Evolutionary conservation across 2,797 vertebrate species (phyloP).

Genomic region (Todus mexicanus): DNA sequence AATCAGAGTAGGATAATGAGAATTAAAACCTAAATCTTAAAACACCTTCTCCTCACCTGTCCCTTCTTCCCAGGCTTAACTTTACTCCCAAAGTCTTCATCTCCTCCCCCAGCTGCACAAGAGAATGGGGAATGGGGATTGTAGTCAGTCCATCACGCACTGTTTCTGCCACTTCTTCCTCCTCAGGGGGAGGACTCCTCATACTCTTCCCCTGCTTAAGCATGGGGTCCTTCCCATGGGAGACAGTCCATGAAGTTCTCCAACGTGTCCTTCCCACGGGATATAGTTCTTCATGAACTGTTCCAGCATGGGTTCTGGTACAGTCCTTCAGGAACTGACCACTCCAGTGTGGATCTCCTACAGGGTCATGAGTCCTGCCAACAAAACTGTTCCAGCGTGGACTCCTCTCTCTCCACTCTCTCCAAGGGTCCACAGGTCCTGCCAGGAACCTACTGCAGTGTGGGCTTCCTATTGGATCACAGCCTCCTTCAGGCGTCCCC

Average conservation of each 20-base stretch:
- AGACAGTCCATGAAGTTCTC: not conserved
- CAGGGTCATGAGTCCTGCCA: not conserved
- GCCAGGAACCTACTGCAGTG: not conserved
- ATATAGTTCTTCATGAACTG: not conserved
- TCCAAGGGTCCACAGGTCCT: not conserved
- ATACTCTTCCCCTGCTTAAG: not conserved
- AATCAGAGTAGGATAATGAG: not conserved
- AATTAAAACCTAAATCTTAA: not conserved
- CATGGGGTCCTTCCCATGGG: not conserved
- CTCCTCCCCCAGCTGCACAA: too few species aligned
- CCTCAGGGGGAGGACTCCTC: not conserved
- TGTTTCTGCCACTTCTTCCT: not conserved
- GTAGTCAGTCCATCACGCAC: not conserved
- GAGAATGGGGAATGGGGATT: not conserved
- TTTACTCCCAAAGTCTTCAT: too few species aligned
- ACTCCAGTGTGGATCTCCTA: too few species aligned
- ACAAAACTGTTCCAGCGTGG: not conserved
- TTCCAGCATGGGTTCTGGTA: not conserved
- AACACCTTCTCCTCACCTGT: too few species aligned
- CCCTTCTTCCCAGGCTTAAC: not conserved
- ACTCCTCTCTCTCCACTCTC: not conserved
- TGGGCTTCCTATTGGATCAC: not conserved
- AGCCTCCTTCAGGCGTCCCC: not conserved
- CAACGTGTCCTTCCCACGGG: not conserved
- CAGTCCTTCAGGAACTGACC: not conserved